Evolutionary conservation across 2,113 vertebrate species (phyloP).

Genomic region (Corythaixoides concolor): DNA sequence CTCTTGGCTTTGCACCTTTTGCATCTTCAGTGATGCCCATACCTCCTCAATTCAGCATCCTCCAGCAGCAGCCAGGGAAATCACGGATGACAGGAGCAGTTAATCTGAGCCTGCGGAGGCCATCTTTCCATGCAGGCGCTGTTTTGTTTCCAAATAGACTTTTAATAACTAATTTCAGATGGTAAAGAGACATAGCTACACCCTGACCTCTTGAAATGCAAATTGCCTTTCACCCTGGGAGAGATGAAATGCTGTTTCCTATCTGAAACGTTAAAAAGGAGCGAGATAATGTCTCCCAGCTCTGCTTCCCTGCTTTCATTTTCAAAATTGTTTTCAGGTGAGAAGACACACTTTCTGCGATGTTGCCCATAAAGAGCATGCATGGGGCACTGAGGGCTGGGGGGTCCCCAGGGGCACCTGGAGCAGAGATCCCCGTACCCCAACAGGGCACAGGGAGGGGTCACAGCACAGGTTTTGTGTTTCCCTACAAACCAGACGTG

Average conservation of each 20-base stretch:
- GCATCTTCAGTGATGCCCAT: rapidly evolving
- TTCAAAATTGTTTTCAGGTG: neutral
- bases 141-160: conserved; percentile 14
- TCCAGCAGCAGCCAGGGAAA: neutral
- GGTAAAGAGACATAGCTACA: neutral
- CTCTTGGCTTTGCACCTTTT: rapidly evolving
- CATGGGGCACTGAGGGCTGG: rapidly evolving
- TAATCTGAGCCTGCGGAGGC: neutral
- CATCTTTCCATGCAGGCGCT: neutral
- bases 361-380: neutral
- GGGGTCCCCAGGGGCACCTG: neutral
- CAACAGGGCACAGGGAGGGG: rapidly evolving
- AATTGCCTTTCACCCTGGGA: neutral
- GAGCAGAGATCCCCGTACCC: neutral
- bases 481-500: neutral
- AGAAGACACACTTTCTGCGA: neutral
- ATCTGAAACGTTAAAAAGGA: neutral
- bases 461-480: rapidly evolving
- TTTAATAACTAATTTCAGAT: neutral
- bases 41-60: neutral
- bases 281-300: neutral
- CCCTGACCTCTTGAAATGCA: conserved; percentile 45
- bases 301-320: neutral
- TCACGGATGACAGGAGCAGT: neutral
- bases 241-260: neutral